Percentiles rank a stretch among this genome's conserved stretches.
Conservation (phyloP, 2,888 invertebrate genomes). For the Ophonus ardosiacus region DNA sequence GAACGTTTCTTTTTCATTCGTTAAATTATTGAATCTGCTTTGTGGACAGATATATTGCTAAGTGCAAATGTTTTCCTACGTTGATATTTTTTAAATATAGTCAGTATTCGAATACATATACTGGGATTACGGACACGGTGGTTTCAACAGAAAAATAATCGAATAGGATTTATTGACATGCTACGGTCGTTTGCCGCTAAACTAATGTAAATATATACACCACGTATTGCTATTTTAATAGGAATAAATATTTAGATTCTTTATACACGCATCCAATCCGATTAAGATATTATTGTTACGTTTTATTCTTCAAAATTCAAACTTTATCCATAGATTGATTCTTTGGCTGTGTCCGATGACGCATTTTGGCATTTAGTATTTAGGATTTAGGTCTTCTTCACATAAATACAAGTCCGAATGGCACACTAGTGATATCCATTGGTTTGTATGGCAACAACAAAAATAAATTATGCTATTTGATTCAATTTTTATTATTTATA, state of each 20-base stretch:
- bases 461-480: no score
- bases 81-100: constrained; percentile 47
- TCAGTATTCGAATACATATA: not conserved
- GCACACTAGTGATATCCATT: no score
- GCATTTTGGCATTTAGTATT: no score
- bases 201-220: constrained; percentile 36
- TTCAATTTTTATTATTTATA: no score
- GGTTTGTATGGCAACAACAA: no score
- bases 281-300: not conserved
- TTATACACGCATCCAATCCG: not conserved
- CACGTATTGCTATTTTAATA: not conserved
- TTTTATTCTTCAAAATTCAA: not conserved
- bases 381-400: no score
- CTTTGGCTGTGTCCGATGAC: no score
- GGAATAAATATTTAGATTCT: constrained; percentile 2
- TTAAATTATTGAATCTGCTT: constrained; percentile 63
- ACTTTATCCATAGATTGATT: no score
- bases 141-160: constrained; percentile 40
- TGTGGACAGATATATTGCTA: constrained; percentile 49
- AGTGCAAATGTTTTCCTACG: constrained; percentile 55
- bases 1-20: constrained; percentile 57
- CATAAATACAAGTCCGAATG: no score
- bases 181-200: constrained; percentile 15
- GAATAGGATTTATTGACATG: constrained; percentile 34
- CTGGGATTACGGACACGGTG: constrained; percentile 18